Percentiles rank a stretch among this genome's conserved stretches.
phyloP scores from a whole-genome alignment of 2,113 vertebrate species.

The Callopanchax toddi region DNA sequence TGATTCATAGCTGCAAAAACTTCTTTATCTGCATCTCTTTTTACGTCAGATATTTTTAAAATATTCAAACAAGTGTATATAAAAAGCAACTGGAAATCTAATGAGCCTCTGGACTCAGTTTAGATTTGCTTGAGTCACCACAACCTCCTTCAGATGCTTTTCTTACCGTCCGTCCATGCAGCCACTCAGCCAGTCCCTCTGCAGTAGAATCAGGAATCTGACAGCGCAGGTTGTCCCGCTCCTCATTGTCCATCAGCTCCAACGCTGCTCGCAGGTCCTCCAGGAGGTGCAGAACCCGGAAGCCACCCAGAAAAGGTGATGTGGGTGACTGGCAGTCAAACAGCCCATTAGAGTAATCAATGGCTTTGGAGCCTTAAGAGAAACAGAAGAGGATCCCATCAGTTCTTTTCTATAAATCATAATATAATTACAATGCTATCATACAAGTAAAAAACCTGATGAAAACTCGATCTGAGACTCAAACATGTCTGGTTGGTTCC shows the following conservation, averaged over 20 bases:
- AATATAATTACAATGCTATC: too few relatives aligned
- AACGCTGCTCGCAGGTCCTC: conserved; percentile 90
- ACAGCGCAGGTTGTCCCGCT: conserved; percentile 89
- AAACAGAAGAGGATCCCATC: too few relatives aligned
- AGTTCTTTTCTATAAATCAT: too few relatives aligned
- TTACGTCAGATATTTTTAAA: neutral
- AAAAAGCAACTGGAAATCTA: neutral
- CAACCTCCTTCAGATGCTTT: neutral
- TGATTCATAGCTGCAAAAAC: neutral
- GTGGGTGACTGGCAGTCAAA: conserved; percentile 98
- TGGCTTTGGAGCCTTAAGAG: conserved; percentile 91
- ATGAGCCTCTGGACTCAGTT: neutral
- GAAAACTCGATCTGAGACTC: conserved; percentile 6
- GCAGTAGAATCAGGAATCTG: conserved; percentile 92
- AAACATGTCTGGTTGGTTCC: conserved; percentile 1
- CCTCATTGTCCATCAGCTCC: conserved; percentile 92
- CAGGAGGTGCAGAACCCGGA: conserved; percentile 91
- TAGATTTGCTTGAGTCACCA: neutral
- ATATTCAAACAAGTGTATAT: neutral
- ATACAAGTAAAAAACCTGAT: neutral
- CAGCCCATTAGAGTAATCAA: conserved; percentile 95
- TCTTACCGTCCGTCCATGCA: conserved; percentile 89
- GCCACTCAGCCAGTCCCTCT: conserved; percentile 87
- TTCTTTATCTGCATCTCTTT: neutral
- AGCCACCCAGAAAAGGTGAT: conserved; percentile 91